Percentiles rank a stretch among this genome's conserved stretches.
These are phyloP conservation scores for Zaprionus lineosus DNA, from an alignment of 2,888 invertebrate species.

Conservation along the genomic window DNA sequence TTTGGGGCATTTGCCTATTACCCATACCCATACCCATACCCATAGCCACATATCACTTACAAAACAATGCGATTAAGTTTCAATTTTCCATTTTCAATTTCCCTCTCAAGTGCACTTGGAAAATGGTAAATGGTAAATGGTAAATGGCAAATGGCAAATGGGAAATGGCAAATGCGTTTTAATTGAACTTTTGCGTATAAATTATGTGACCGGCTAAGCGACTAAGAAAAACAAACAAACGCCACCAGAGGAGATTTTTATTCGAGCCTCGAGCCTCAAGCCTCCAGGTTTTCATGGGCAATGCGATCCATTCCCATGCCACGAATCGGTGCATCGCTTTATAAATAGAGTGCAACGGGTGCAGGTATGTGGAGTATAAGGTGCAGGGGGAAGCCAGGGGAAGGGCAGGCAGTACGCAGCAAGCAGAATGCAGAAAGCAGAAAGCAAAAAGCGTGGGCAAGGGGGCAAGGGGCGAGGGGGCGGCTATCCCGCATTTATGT, in stretches of 20 bases:
- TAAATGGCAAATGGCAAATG: slow-evolving; percentile 2
- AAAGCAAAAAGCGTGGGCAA: too few relatives aligned
- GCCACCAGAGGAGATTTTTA: slow-evolving; percentile 5
- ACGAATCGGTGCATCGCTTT: slow-evolving; percentile 47
- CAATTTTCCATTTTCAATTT: slow-evolving; percentile 46
- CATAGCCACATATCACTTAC: slow-evolving; percentile 19
- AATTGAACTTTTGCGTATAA: slow-evolving; percentile 59
- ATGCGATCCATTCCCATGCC: slow-evolving; percentile 1
- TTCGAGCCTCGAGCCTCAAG: too few relatives aligned
- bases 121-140: too few relatives aligned
- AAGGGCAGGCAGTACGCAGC: too few relatives aligned
- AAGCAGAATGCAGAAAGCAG: too few relatives aligned
- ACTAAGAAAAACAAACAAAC: slow-evolving; percentile 56
- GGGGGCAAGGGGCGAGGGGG: neutral
- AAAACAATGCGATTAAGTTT: slow-evolving; percentile 66
- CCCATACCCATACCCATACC: neutral
- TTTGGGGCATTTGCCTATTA: slow-evolving; percentile 33
- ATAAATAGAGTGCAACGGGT: slow-evolving; percentile 50
- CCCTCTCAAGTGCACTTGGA: slow-evolving; percentile 8
- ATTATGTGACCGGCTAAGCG: slow-evolving; percentile 51
- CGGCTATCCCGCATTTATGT: slow-evolving; percentile 65
- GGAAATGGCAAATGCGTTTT: slow-evolving; percentile 55
- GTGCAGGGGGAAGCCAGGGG: too few relatives aligned
- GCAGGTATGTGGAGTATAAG: neutral
- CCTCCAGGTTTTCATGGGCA: neutral